Base-by-base conservation (phyloP, 2,797 vertebrate species). In the Bufotes viridis region DNA sequence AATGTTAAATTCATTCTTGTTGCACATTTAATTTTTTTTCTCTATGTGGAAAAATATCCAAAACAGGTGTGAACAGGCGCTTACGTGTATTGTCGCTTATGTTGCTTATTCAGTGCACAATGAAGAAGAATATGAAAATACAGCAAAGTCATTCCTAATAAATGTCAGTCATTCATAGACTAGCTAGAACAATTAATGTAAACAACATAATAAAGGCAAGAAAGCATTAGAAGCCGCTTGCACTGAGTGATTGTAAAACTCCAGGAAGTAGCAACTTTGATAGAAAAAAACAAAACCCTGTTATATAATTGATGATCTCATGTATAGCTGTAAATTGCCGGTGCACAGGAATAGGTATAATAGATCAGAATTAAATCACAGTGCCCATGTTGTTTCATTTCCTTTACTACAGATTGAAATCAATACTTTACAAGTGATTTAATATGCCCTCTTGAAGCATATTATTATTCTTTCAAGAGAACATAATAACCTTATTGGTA, bases 401-500 rank as follows among this genome's bases (percentile, higher is more conserved):
- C 91, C 94, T 94, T 94, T 93, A 91, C 92, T 91, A 92, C 51
- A 34, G 92, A 94, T 91, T 90, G 89, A 92, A 96, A 95, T 96
- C 94, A 94, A 94, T 95, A 93, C 93, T 92, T 94, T 94, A 94
- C 93, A 95, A 94, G 93, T 92, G 93, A 94, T 95, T 96, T 96
- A 96, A 96, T 95, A 92, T 69, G 90, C 91, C 93, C 91, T 93
- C 92, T 95, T 95, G 93, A 95, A 95, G 94, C 93, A 95, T 93
- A 90, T 91, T 93, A 95, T 96, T 96, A 95, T 94, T 94, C 92
- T 94, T 93, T 94, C 93, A 93, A 91, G 94, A 92, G 91, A 94
- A 90, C 92, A 94, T 94, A 94, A 93, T 94, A 93, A 93, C 92
- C 95, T 95, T 95, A 95, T 96, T 95, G 95, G 94, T 94, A 95